Percentiles rank a stretch among this genome's conserved stretches.
These are phyloP conservation scores for Dendronephthya gigantea DNA, from an alignment of 64 coral and sea anemone species.

Conservation along the genomic window DNA sequence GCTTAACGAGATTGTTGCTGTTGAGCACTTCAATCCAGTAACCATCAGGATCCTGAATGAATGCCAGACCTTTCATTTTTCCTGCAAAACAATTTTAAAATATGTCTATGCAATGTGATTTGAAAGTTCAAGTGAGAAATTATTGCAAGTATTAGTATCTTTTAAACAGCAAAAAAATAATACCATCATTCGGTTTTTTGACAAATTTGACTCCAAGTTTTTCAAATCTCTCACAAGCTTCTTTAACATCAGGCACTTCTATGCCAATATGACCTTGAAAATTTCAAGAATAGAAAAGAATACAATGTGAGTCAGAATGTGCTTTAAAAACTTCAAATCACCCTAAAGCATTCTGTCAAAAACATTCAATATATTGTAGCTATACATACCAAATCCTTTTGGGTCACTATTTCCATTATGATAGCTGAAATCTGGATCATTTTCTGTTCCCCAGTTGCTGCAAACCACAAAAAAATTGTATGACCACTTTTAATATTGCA, in stretches of 20 bases:
- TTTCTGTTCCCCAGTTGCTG: slow-evolving; percentile 95
- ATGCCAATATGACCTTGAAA: slow-evolving; percentile 76
- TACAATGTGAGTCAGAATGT: not conserved
- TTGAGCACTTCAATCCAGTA: slow-evolving; percentile 97
- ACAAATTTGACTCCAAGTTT: slow-evolving; percentile 75
- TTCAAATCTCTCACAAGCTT: slow-evolving; percentile 87
- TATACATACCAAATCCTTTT: slow-evolving; percentile 73
- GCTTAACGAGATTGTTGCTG: slow-evolving; percentile 29
- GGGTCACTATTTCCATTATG: slow-evolving; percentile 84
- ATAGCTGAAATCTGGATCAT: slow-evolving; percentile 48
- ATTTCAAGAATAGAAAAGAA: not conserved
- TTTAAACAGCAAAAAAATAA: not conserved
- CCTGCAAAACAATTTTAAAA: slow-evolving; percentile 21
- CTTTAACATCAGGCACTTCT: slow-evolving; percentile 67
- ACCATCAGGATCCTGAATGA: slow-evolving; percentile 85
- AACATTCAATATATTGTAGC: no score
- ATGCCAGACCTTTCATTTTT: slow-evolving; percentile 87
- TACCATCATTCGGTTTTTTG: slow-evolving; percentile 94
- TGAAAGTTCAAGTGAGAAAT: no score
- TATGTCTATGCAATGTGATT: no score
- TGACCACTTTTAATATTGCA: not conserved
- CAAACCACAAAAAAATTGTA: not conserved
- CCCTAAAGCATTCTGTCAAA: not conserved
- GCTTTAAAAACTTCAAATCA: not conserved
- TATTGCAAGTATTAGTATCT: not conserved